Base-by-base conservation (phyloP, 2,888 invertebrate species). In the Drosophila lutescens region DNA sequence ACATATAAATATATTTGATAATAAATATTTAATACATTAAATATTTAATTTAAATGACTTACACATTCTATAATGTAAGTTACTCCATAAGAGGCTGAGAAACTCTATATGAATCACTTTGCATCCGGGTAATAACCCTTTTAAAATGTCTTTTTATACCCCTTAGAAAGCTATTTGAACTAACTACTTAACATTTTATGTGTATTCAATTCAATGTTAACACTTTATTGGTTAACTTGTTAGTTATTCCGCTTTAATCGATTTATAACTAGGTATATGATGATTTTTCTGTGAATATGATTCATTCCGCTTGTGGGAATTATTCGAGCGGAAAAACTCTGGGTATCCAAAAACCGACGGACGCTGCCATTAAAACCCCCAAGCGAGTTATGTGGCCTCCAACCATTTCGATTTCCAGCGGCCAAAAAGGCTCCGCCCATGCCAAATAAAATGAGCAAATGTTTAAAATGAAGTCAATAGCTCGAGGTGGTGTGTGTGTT, bases 381-480 rank as follows among this genome's bases (percentile, higher is more conserved):
- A 44, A 40, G 50, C 58, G 56, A 47, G 40, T 20, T 5, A 34
- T 26, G 6, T 26, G 2, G 62, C 60, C 70, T 68, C 67, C 74
- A 78, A 66, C 72, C 73, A 79, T 67, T 80, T 65, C 62, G 72
- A 54, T 59, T 51, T 51, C 10, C 41, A 40, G 46, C 60, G 58
- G 53, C 41, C 56, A 26, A n/a, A 47, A 72, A 74, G 73, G 77
- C 83, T 74, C 86, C 88, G 83, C 83, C 83, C 88, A 69, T 77
- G 77, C 57, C 56, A 74, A 82, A 79, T 83, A 57, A 80, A 81
- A 40, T 84, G 87, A 86, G 81, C 72, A 72, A 65, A 72, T 82
- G 80, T 86, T 88, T 70, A 83, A 83, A 83, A 83, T 88, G 86
- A 83, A 83, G 88, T 86, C 84, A 83, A 88, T 66, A 56, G 63